These are phyloP conservation scores for Lycia hirtaria DNA, from an alignment of 2,888 invertebrate genomes.

Conservation along the genomic window DNA sequence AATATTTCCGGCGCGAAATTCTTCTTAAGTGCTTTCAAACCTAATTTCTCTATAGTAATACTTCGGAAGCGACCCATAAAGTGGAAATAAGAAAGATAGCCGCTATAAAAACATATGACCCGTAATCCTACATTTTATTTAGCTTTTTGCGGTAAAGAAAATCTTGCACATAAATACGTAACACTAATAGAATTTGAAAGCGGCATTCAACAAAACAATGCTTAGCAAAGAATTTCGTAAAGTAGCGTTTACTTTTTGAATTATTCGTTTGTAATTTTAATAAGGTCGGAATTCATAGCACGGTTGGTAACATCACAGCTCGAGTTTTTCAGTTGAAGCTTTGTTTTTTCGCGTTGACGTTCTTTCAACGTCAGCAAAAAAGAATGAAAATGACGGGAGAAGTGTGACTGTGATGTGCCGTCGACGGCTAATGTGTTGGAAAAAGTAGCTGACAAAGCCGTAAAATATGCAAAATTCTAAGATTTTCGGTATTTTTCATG, in stretches of 20 bases:
- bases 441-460: slow-evolving; percentile 51
- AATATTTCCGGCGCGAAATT: slow-evolving; percentile 35
- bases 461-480: slow-evolving; percentile 35
- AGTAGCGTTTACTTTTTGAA: slow-evolving; percentile 28
- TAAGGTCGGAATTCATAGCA: slow-evolving; percentile 45
- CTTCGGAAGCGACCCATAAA: slow-evolving; percentile 53
- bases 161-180: slow-evolving; percentile 30
- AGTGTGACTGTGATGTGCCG: slow-evolving; percentile 46
- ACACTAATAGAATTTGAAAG: slow-evolving; percentile 35
- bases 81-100: slow-evolving; percentile 56
- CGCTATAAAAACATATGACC: slow-evolving; percentile 59
- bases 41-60: slow-evolving; percentile 52
- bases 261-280: slow-evolving; percentile 39
- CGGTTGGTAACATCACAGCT: slow-evolving; percentile 32
- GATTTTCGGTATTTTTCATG: slow-evolving; percentile 34
- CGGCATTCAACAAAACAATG: slow-evolving; percentile 14
- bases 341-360: slow-evolving; percentile 48
- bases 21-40: slow-evolving; percentile 49
- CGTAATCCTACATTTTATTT: slow-evolving; percentile 56
- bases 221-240: slow-evolving; percentile 18
- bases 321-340: slow-evolving; percentile 46
- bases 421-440: slow-evolving; percentile 53
- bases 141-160: slow-evolving; percentile 39
- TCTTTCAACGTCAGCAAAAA: slow-evolving; percentile 48
- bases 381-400: slow-evolving; percentile 44